Evolutionary conservation across 53 echinoderm and acorn worm species (phyloP), one percentile per base, ranked within the genome.

Genomic region (Henricia sp.): DNA sequence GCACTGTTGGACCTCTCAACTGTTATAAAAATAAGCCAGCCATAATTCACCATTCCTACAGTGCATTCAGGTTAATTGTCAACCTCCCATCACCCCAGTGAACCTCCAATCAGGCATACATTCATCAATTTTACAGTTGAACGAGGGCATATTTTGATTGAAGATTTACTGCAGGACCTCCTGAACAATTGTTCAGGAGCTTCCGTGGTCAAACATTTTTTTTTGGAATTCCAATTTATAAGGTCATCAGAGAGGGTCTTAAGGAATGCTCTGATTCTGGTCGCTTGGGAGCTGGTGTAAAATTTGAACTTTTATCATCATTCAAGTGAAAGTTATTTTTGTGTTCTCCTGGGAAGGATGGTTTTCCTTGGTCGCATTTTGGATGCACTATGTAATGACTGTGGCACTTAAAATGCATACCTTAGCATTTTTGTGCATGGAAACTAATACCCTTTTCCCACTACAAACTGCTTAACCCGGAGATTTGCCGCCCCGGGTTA

Each of bases 91-190:
- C 80, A 64, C 64, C 80, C 39, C 32, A 17, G 32, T 48, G 35
- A 63, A 64, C 80, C 37, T 34, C 33, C 60, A 42, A 77, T 27
- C 77, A 32, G 46, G 42, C 80, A 3, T 60, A 50, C 34, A 80
- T 80, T 64, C 64, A 80, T 64, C 80, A 62, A 80, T 80, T 80
- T 80, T 64, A 80, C 80, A 80, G 63, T 80, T 80, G 80, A 80
- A 62, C 80, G 58, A 80, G 64, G 80, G 64, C 44, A 80, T 80
- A 57, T 80, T 80, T 63, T 62, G 80, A 80, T 80, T 80, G 25
- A 30, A 64, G 80, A 80, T 80, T 80, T 80, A 80, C 80, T 80
- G 50, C 80, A 20, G 12, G 65, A n/a, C 20, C 35, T 44, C 52
- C 42, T 23, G 44, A 80, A 80, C 80, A 80, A 80, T 80, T 63